These are phyloP conservation scores for Sinocyclocheilus anophthalmus DNA, from an alignment of 2,113 vertebrate genomes.

Conservation along the genomic window DNA sequence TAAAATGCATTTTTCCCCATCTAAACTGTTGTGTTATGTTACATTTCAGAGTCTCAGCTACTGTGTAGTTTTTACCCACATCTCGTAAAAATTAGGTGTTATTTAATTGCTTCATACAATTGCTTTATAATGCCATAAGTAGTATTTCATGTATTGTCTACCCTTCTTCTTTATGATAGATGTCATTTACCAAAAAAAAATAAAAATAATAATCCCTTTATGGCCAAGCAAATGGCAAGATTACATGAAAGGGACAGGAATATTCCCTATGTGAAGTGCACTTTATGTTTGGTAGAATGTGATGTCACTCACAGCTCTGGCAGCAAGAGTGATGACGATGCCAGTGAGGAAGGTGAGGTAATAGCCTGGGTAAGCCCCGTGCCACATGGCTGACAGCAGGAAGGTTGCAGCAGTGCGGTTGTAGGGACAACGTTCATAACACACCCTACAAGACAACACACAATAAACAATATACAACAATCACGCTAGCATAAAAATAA, in stretches of 20 bases:
- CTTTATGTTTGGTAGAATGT: neutral
- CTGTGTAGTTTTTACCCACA: no score
- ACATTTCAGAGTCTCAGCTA: neutral
- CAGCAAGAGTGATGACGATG: conserved; percentile 86
- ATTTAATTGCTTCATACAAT: neutral
- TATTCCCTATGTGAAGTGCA: neutral
- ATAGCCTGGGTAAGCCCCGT: conserved; percentile 94
- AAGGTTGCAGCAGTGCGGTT: conserved; percentile 90
- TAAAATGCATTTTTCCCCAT: neutral
- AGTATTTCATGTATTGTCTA: neutral
- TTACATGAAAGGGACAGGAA: neutral
- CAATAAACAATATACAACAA: neutral
- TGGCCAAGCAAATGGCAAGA: neutral
- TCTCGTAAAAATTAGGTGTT: neutral
- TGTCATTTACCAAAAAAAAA: neutral
- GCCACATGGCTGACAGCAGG: conserved; percentile 93
- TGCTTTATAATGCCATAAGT: neutral
- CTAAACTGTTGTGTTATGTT: neutral
- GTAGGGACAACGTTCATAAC: conserved; percentile 87
- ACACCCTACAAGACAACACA: conserved; percentile 78
- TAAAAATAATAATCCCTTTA: neutral
- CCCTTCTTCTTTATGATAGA: neutral
- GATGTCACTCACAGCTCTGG: conserved; percentile 83
- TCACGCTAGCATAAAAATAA: no score
- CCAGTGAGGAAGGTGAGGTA: conserved; percentile 94